phyloP scores from a whole-genome alignment of 2,888 invertebrate species.

The Parnassius glacialis region DNA sequence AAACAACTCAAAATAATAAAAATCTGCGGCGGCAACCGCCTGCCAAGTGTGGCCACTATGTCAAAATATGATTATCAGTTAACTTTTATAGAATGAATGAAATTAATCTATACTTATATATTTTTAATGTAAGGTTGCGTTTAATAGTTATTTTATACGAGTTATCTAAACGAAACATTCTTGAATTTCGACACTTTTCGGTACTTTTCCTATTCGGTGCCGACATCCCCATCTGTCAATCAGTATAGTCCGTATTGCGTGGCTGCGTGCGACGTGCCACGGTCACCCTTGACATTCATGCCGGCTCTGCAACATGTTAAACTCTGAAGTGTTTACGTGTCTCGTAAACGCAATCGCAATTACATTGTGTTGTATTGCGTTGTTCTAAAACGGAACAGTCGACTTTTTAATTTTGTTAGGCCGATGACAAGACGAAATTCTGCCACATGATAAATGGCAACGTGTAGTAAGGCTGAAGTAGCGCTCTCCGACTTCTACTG shows the following conservation, averaged over 20 bases:
- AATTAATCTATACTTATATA: not conserved
- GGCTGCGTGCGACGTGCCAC: slow-evolving; percentile 9
- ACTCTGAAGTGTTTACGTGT: slow-evolving; percentile 12
- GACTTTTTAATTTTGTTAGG: slow-evolving; percentile 11
- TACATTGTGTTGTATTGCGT: slow-evolving; percentile 6
- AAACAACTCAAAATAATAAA: too few relatives aligned
- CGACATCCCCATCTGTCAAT: slow-evolving; percentile 13
- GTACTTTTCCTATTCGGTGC: slow-evolving; percentile 1
- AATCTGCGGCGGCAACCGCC: too few relatives aligned
- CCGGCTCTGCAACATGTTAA: slow-evolving; percentile 11
- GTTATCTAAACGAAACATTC: not conserved
- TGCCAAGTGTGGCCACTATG: too few relatives aligned
- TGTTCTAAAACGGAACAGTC: slow-evolving; percentile 3
- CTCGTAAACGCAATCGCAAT: slow-evolving; percentile 19
- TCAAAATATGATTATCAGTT: too few relatives aligned
- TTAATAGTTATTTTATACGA: not conserved
- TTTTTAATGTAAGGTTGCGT: not conserved
- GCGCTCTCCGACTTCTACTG: too few relatives aligned
- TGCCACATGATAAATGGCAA: slow-evolving; percentile 8
- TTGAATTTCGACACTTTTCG: slow-evolving; percentile 4
- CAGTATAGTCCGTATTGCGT: not conserved
- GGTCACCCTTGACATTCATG: slow-evolving; percentile 24
- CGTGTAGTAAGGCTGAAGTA: too few relatives aligned
- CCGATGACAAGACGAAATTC: slow-evolving; percentile 12
- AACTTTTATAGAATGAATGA: too few relatives aligned